Evolutionary conservation across 2,888 invertebrate species (phyloP).

Genomic region (Lasioglossum figueresi): DNA sequence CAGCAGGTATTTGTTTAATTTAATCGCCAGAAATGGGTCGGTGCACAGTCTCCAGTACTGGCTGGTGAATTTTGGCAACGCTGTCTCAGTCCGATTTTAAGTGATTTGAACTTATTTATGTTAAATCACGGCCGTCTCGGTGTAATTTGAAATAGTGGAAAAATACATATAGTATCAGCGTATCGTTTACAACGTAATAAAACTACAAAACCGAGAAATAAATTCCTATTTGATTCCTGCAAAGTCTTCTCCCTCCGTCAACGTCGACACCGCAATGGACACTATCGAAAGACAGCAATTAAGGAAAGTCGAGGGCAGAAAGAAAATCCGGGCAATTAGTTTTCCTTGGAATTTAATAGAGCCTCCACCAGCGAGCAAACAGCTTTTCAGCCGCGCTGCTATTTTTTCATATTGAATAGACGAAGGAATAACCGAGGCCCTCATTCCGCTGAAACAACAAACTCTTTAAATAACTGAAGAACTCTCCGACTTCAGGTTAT

Average conservation of each 20-base stretch:
- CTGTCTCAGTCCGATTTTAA: no score
- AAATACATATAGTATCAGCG: no score
- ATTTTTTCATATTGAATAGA: background rate
- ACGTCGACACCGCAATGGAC: background rate
- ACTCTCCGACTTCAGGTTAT: background rate
- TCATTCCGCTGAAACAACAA: background rate
- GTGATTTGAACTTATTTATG: no score
- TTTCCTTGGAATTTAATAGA: constrained; percentile 3
- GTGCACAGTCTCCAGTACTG: no score
- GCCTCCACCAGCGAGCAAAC: background rate
- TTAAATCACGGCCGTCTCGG: no score
- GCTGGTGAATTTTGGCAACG: no score
- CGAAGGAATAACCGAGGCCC: background rate
- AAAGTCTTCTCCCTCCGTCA: background rate
- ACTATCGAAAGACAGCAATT: background rate
- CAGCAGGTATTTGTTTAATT: no score
- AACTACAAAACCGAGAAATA: no score
- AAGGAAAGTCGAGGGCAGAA: background rate
- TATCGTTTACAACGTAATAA: no score
- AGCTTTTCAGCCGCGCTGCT: background rate
- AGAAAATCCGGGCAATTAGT: background rate
- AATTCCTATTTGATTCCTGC: no score
- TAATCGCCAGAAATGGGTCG: no score
- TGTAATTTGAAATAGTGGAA: no score
- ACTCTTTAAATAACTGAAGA: background rate